Conservation (phyloP, 2,797 vertebrate species). For the Scyliorhinus canicula region DNA sequence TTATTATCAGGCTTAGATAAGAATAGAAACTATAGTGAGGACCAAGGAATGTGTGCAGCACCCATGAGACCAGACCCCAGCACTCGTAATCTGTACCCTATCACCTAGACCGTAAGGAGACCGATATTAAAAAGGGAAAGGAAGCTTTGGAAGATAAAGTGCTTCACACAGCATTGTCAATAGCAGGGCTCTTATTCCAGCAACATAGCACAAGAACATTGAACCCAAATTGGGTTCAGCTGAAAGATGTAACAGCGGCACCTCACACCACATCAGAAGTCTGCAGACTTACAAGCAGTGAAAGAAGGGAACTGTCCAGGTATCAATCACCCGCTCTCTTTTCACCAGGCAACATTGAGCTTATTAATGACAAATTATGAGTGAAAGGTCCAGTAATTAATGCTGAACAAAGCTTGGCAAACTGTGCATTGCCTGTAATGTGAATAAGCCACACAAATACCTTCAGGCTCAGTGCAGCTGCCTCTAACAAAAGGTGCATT, state of each 20-base stretch:
- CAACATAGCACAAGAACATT: not conserved
- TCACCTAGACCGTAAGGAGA: no score
- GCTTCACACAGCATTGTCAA: not conserved
- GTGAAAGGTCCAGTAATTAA: constrained; percentile 36
- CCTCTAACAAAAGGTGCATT: constrained; percentile 29
- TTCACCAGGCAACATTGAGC: constrained; percentile 31
- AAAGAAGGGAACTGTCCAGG: constrained; percentile 25
- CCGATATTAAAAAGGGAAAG: not conserved
- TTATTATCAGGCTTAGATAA: not conserved
- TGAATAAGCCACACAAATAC: constrained; percentile 30
- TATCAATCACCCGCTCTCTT: constrained; percentile 23
- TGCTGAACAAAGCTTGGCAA: constrained; percentile 24
- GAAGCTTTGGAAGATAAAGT: not conserved
- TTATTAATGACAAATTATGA: constrained; percentile 38
- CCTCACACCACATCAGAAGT: constrained; percentile 13
- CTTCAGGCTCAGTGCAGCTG: constrained; percentile 6
- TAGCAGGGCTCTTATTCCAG: not conserved
- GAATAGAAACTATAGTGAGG: not conserved
- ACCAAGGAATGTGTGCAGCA: not conserved
- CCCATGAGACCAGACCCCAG: not conserved
- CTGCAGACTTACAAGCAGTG: not conserved
- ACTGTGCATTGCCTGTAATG: constrained; percentile 6
- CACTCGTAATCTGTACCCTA: not conserved
- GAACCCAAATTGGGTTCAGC: constrained; percentile 22
- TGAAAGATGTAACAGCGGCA: constrained; percentile 1